Evolutionary conservation across 2,888 invertebrate species (phyloP), one percentile per base, ranked within the genome.

Genomic region (Drosophila nr. medialis): DNA sequence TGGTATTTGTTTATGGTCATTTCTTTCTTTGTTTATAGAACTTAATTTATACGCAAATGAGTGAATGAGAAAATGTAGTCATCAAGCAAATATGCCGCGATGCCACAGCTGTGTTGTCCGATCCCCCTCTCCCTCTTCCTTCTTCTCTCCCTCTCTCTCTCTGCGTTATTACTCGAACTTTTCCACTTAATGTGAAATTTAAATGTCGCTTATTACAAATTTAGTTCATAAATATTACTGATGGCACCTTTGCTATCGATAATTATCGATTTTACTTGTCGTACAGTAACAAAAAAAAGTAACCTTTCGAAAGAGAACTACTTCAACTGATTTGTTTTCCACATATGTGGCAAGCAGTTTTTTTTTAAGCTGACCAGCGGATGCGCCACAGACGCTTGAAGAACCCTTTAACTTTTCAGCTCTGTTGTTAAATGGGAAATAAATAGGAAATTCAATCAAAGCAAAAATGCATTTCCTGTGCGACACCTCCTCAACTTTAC

Each of bases 1-100:
- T 78, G 80, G 59, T 82, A 72, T 84, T 87, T 84, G 87, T 87
- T 84, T 84, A 87, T 82, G 77, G 70, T 54, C 84, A 73, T 85
- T 84, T 83, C 67, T 80, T 85, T 45, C 15, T 24, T 87, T 84
- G 87, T 87, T 87, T 82, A 78, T 71, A 80, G 76, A 87, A 80
- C 78, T 82, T 72, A 70, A 82, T 84, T 82, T 68, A 73, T 66
- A 63, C 64, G 45, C 24, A 45, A 45, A 24, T 15, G 21, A 2
- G 13, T 21, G 13, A 45, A 24, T 24, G 54, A 64, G 51, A 38
- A 58, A 63, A 61, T 70, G 75, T 38, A 59, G 71, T 71, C 71
- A 64, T 21, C 51, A n/a, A 29, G 21, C 27, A 40, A 40, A 40
- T 56, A 55, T 32, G 24, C 38, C 48, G 27, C 50, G 11, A 11